Conservation (phyloP, 2,113 vertebrate species). For the Podocnemis expansa region DNA sequence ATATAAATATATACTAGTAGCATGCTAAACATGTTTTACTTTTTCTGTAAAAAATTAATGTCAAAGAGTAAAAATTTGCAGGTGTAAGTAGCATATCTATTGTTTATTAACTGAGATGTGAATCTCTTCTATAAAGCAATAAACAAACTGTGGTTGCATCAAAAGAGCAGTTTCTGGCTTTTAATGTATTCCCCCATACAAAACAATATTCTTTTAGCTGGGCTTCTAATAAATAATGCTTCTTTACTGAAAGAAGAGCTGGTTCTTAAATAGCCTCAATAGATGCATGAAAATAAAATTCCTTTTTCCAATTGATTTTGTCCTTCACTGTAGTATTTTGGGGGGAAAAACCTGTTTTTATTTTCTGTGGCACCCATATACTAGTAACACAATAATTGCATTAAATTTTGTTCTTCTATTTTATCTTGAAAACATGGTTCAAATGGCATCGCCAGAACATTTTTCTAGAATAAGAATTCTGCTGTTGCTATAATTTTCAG, state of each 20-base stretch:
- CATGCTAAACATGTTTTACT: neutral
- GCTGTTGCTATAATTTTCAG: neutral
- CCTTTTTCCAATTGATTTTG: neutral
- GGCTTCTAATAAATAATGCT: neutral
- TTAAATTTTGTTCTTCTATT: neutral
- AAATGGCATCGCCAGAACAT: neutral
- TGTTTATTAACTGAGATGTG: neutral
- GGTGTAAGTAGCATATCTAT: neutral
- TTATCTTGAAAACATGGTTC: neutral
- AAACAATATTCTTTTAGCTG: neutral
- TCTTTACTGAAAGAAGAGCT: neutral
- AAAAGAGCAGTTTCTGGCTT: neutral
- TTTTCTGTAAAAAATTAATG: neutral
- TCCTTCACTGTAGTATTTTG: neutral
- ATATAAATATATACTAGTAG: neutral
- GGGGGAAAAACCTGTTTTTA: neutral
- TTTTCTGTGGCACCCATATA: neutral
- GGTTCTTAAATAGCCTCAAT: neutral
- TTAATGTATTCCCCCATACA: neutral
- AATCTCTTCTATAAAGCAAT: neutral
- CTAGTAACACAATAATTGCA: neutral
- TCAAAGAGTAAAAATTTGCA: neutral
- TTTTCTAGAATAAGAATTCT: neutral
- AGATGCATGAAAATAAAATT: neutral
- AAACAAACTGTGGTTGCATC: neutral